Conservation (phyloP, 37 sponge, comb jelly and placozoan genomes). For the Chondrilla cf. caribensis region DNA sequence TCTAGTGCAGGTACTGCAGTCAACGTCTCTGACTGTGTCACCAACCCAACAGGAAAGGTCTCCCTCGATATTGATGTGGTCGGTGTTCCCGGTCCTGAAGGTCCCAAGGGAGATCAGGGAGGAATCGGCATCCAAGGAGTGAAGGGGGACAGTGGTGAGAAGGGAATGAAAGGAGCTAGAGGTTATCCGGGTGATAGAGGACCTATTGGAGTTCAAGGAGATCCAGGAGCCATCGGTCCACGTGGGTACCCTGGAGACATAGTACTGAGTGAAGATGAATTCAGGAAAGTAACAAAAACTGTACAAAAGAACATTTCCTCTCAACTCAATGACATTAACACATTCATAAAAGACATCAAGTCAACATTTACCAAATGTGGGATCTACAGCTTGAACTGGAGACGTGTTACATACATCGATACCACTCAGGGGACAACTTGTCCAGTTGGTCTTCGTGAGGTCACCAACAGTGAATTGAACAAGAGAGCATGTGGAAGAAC, state of each 20-base stretch:
- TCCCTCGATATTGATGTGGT: not conserved
- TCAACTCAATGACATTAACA: not conserved
- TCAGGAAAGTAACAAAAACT: not conserved
- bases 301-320: constrained; percentile 1
- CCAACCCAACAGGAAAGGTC: not conserved
- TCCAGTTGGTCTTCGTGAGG: not conserved
- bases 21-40: not conserved
- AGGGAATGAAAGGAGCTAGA: not conserved
- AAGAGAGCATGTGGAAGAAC: constrained; percentile 13
- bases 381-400: not conserved
- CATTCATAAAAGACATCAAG: not conserved
- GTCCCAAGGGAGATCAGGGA: not conserved
- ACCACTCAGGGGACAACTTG: not conserved
- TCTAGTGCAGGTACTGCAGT: too few species aligned
- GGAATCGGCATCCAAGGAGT: not conserved
- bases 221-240: not conserved
- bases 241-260: not conserved
- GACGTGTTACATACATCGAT: constrained; percentile 2
- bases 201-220: not conserved
- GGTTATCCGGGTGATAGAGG: too few species aligned
- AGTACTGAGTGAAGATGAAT: not conserved
- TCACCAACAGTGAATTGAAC: not conserved
- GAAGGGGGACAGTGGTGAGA: not conserved
- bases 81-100: constrained; percentile 14
- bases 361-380: constrained; percentile 4